Base-by-base conservation (phyloP, 1,140 invertebrate species). In the Drosophila kurseongensis region DNA sequence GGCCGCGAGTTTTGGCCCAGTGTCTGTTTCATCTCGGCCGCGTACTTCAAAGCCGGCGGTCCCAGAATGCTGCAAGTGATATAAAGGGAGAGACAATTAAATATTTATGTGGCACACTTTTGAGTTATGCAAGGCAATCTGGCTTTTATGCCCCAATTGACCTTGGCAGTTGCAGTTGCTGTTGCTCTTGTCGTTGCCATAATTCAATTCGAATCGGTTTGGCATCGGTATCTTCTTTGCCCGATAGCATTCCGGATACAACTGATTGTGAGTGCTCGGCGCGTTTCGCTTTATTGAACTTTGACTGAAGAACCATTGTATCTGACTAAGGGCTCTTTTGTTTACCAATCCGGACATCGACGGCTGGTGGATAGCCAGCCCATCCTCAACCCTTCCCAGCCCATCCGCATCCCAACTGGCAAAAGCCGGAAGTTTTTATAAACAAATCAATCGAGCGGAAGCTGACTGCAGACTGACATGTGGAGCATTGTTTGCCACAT, bases 1-100 rank as follows among this genome's bases (percentile, higher is more conserved):
- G 97, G 97, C 55, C 97, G 94, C 67, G 94, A 94, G 82, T 96
- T 96, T 80, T 95, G 94, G 91, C 94, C 93, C 91, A 95, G 93
- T 83, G 95, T 93, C 84, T 96, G 94, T 66, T 95, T 94, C 93
- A 95, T 94, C 89, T 94, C 93, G 80, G 96, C 94, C 90, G 96
- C 92, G 92, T 97, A 95, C 91, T 96, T 92, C 78, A 97, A 93
- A 88, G 97, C 96, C 82, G 95, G 95, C 77, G 95, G 96, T 74
- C 96, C 95, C 93, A 97, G 92, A 91, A 96, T 94, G 92, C 95
- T 96, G 92, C 14, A 91, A 83, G 45, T 45, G 50, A 51, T 45
- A 74, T 48, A 62, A 29, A 54, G 60, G 56, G 23, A 62, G 48
- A 44, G 36, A 45, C 71, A 74, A 80, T 90, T 89, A 90, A 89